Evolutionary conservation across 2,888 invertebrate species (phyloP), one percentile per base, ranked within the genome.

Genomic region (Antheraea assamensis): DNA sequence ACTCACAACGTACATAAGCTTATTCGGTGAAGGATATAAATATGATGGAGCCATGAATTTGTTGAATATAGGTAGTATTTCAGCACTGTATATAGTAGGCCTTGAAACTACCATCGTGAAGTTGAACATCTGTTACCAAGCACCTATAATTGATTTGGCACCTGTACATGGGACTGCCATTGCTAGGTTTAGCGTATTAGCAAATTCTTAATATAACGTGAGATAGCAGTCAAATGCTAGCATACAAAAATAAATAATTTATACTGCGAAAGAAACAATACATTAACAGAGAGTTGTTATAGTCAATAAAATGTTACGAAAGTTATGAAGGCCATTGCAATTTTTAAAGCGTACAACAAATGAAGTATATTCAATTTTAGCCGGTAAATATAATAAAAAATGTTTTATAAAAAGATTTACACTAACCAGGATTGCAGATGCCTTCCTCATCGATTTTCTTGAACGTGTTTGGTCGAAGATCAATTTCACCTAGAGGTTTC

Each of bases 401-500:
- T 55, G 5, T 61, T 61, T 27, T 15, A 61, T 61, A 75, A 75
- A 71, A 72, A 76, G 71, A 71, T 76, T 71, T 74, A n/a, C 73
- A 77, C 82, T 81, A 81, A 94, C 94, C 94, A 75, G 91, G 90
- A 75, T 94, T 94, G 61, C 86, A 93, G 75, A 94, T 93, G 76
- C 94, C 94, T 75, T 94, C 94, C 78, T 91, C 91, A 70, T 94
- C 92, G 49, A 94, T 92, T 82, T 89, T 92, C 80, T 94, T 94
- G 79, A 94, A 94, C 1, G 91, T 93, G 76, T 91, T 93, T 5
- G 91, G 90, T 49, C 89, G 87, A 4, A 92, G 84, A 75, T 93
- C 93, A 10, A 92, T 86, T 79, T 93, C 92, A 74, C 89, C 88
- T 4, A 92, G 79, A 72, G 90, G 91, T 76, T 90, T 93, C 66